Conservation (phyloP, 1,140 invertebrate species). For the Stratiolaelaps scimitus region DNA sequence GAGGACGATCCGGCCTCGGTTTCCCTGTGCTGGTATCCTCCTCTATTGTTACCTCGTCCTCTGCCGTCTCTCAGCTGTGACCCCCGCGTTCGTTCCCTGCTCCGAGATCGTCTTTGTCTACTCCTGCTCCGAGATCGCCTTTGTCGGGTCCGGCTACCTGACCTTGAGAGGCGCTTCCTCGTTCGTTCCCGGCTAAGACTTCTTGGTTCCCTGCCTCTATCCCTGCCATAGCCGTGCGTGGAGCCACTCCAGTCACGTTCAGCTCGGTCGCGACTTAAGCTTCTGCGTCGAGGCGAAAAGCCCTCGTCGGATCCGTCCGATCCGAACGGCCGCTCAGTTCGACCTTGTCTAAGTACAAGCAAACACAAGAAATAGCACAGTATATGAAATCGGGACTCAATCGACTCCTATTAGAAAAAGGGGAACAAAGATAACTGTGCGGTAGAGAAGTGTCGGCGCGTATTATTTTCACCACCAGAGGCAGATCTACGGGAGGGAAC, state of each 20-base stretch:
- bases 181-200: neutral
- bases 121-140: neutral
- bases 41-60: neutral
- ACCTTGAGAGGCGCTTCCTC: neutral
- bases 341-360: no score
- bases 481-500: neutral
- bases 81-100: neutral
- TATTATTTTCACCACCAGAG: constrained; percentile 8
- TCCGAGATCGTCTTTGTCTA: neutral
- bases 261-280: no score
- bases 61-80: neutral
- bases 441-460: neutral
- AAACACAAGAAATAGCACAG: no score
- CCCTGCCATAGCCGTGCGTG: no score
- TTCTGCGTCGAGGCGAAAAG: no score
- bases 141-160: neutral
- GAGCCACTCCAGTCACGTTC: no score
- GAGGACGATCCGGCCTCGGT: neutral
- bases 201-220: neutral
- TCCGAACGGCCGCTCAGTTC: no score
- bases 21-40: neutral
- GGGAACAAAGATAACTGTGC: no score
- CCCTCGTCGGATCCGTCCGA: no score
- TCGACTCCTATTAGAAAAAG: no score
- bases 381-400: no score